Conservation (phyloP, 2,113 vertebrate genomes). For the Aplodontia rufa region DNA sequence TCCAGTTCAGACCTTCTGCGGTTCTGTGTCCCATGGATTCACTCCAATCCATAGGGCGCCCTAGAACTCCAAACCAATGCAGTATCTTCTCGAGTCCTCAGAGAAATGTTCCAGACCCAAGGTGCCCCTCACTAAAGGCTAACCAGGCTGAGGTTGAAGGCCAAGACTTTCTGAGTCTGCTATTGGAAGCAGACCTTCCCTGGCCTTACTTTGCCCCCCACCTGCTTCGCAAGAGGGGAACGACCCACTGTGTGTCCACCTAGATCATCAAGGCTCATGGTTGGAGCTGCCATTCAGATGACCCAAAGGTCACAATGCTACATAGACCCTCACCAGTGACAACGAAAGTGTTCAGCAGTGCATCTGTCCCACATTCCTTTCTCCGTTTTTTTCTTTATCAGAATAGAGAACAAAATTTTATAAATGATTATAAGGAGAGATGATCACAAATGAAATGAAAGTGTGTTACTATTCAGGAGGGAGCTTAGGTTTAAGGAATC, state of each 20-base stretch:
- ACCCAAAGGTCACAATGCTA: background rate
- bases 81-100: background rate
- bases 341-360: background rate
- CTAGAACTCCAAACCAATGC: background rate
- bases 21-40: background rate
- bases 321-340: accelerated
- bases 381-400: background rate
- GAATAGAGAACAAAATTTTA: background rate
- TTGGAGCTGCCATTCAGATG: background rate
- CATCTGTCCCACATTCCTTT: background rate
- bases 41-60: background rate
- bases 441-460: background rate
- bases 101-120: background rate
- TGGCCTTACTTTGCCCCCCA: no score
- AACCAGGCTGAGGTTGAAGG: background rate
- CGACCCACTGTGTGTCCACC: background rate
- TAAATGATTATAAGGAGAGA: background rate
- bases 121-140: background rate
- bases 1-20: background rate
- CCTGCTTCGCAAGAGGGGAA: no score
- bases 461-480: background rate
- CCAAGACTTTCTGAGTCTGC: background rate
- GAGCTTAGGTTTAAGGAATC: background rate
- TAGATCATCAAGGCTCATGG: background rate
- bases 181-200: background rate